Percentiles rank a stretch among this genome's conserved stretches.
phyloP scores from a whole-genome alignment of 2,888 invertebrate genomes.

The Cacoxenus indagator region DNA sequence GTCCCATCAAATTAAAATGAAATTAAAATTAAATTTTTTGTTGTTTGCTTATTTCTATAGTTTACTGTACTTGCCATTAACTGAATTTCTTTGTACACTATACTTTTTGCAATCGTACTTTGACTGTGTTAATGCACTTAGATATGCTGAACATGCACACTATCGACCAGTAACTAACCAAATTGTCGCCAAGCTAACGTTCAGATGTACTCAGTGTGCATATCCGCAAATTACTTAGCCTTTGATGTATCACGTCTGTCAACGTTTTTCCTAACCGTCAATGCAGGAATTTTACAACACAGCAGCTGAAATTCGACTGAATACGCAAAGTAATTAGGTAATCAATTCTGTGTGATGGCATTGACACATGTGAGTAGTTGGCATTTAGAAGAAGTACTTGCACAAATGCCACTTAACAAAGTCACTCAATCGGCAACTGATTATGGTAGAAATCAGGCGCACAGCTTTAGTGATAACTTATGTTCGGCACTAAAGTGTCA shows the following conservation, averaged over 20 bases:
- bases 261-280: too few relatives aligned
- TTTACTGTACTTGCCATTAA: neutral
- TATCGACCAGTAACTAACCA: neutral
- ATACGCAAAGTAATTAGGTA: neutral
- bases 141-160: neutral
- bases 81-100: neutral
- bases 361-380: neutral
- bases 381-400: neutral
- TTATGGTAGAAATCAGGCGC: neutral
- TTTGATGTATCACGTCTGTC: neutral
- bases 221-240: neutral
- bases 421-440: neutral
- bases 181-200: neutral
- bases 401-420: neutral
- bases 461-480: neutral
- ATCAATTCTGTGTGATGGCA: neutral
- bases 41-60: too few relatives aligned
- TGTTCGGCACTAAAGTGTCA: neutral
- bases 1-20: too few relatives aligned
- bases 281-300: neutral
- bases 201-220: neutral
- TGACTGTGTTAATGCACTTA: neutral
- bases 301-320: neutral
- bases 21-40: too few relatives aligned
- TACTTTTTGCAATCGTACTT: neutral